These are phyloP conservation scores for Pampusana beccarii DNA, from an alignment of 2,113 vertebrate species.

Conservation along the genomic window DNA sequence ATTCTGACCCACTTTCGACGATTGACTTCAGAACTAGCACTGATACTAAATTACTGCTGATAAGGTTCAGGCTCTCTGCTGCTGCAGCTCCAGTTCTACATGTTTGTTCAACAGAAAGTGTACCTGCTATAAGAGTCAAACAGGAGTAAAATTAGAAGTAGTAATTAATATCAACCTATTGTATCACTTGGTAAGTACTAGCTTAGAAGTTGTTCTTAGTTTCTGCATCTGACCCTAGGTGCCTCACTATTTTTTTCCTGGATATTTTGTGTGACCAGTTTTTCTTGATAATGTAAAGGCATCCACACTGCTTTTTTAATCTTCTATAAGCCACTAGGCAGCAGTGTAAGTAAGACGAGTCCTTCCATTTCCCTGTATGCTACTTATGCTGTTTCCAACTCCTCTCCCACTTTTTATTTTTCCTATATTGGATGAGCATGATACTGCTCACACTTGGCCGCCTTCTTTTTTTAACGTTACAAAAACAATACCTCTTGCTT, in stretches of 20 bases:
- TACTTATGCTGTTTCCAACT: not conserved
- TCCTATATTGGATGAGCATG: not conserved
- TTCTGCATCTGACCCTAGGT: not conserved
- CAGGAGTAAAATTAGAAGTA: fast-evolving
- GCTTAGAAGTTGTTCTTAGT: not conserved
- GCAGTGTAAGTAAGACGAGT: fast-evolving
- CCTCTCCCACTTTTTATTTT: not conserved
- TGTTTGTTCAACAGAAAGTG: not conserved
- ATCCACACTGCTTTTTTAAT: not conserved
- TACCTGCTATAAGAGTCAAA: not conserved
- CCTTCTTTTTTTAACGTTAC: not conserved
- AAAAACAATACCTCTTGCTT: not conserved
- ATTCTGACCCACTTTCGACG: not conserved
- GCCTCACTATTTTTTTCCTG: not conserved
- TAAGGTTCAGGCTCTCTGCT: not conserved
- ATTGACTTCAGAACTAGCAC: not conserved
- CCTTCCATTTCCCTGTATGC: not conserved
- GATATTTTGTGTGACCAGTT: not conserved
- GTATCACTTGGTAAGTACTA: not conserved
- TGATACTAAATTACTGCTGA: not conserved
- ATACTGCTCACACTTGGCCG: not conserved
- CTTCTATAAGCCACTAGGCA: not conserved
- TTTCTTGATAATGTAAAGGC: not conserved
- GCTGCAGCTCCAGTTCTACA: not conserved
- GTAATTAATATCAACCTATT: not conserved